Conservation (phyloP, 2,797 vertebrate genomes). For the Babyrousa celebensis region DNA sequence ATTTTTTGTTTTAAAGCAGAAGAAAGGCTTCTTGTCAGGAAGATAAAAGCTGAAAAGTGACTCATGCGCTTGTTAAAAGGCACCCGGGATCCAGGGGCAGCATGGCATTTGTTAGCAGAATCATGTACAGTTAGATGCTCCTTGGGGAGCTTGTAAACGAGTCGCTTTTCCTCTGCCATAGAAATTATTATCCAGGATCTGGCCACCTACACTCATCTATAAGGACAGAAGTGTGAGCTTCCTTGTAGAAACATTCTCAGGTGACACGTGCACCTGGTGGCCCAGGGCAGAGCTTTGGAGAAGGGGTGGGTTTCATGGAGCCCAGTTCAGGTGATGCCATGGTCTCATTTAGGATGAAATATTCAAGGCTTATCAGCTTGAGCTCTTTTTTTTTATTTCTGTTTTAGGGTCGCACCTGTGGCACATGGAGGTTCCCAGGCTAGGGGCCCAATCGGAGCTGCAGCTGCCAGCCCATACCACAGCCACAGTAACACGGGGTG, state of each 20-base stretch:
- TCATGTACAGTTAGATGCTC: neutral
- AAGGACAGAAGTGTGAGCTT: neutral
- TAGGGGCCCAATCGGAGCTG: too few relatives aligned
- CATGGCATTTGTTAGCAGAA: neutral
- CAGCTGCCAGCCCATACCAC: too few relatives aligned
- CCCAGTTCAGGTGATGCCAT: too few relatives aligned
- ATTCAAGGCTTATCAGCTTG: neutral
- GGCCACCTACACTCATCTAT: neutral
- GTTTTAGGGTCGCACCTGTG: too few relatives aligned
- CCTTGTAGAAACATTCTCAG: neutral
- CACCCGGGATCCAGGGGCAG: neutral
- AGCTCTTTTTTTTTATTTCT: too few relatives aligned
- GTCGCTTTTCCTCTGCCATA: constrained; percentile 5
- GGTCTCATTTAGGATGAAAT: neutral
- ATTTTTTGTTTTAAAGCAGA: constrained; percentile 74
- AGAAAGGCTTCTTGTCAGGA: constrained; percentile 61
- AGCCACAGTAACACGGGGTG: too few relatives aligned
- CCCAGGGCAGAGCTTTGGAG: neutral
- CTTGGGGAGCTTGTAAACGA: neutral
- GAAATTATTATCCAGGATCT: neutral
- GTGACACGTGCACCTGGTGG: neutral
- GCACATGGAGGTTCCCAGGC: too few relatives aligned
- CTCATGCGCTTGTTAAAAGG: constrained; percentile 32
- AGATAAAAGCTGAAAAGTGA: constrained; percentile 75
- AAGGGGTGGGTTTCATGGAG: neutral